Evolutionary conservation across 2,888 invertebrate genomes (phyloP), one percentile per base, ranked within the genome.

Genomic region (Diadegma fenestrale): DNA sequence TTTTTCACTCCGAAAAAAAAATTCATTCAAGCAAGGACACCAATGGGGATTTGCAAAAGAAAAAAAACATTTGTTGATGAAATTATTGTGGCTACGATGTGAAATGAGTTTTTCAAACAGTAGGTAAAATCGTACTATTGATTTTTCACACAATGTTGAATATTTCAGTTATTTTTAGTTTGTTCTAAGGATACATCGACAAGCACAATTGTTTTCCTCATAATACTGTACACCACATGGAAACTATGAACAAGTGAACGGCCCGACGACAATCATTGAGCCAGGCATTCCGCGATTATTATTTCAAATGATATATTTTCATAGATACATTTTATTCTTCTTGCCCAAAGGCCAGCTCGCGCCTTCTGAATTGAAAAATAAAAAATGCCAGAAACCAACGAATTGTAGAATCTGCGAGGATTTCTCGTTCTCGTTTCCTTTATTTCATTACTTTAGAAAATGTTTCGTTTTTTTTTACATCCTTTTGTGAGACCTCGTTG

Each of bases 161-260:
- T 64, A 82, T 51, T 66, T 80, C 33, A 68, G 8, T 69, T 76
- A 48, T 66, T 58, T 68, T 76, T 66, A 58, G 30, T 75, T 45
- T 68, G 51, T 84, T 54, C 80, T 73, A 82, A 79, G 79, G 83
- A 79, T 83, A 82, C 79, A 86, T 84, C 81, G 79, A 87, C 82
- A 80, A 86, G 80, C 82, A 87, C 51, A 81, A n/a, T 82, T 80
- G 30, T 75, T 54, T 45, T 72, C 51, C 80, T 76, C 83, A 75
- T 85, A 86, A 87, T 87, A 87, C 85, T 86, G 86, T 87, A 86
- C 86, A 87, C 81, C 86, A 84, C 79, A 85, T 85, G 86, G 77
- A 85, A 87, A 81, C 79, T 66, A 77, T 68, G 63, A 66, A 75
- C 80, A 64, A 80, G 75, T 61, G 63, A 84, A 61, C 75, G 61